phyloP scores from a whole-genome alignment of 2,888 invertebrate species.

The Rhorus exstirpatorius region DNA sequence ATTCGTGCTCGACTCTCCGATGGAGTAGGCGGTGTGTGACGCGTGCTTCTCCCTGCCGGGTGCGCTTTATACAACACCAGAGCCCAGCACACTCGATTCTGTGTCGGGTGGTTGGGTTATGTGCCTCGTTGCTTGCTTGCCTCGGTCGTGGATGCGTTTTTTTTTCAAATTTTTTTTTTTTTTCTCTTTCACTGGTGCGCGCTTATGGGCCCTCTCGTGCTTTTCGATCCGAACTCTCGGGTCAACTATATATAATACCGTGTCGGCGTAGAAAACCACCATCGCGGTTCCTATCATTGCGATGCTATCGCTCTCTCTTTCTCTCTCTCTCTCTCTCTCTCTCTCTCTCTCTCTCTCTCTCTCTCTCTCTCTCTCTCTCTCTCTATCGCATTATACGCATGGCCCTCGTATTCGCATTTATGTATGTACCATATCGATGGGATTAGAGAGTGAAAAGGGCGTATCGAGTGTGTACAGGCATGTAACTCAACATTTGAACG shows the following conservation, averaged over 20 bases:
- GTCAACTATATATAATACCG: slow-evolving; percentile 70
- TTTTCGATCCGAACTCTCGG: slow-evolving; percentile 72
- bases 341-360: slow-evolving; percentile 2
- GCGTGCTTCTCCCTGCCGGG: slow-evolving; percentile 69
- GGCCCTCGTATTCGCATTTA: slow-evolving; percentile 51
- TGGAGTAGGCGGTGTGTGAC: slow-evolving; percentile 68
- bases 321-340: slow-evolving; percentile 20
- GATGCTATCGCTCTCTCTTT: slow-evolving; percentile 23
- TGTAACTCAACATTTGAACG: slow-evolving; percentile 1
- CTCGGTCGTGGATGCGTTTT: slow-evolving; percentile 44
- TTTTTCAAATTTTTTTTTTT: slow-evolving; percentile 13
- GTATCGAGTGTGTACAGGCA: slow-evolving; percentile 4
- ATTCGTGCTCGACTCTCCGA: slow-evolving; percentile 50
- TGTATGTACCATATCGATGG: slow-evolving; percentile 9
- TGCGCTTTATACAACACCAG: slow-evolving; percentile 49
- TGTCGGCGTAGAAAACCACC: slow-evolving; percentile 66
- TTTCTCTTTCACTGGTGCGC: slow-evolving; percentile 32
- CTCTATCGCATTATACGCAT: slow-evolving; percentile 28
- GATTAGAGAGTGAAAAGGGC: slow-evolving; percentile 22
- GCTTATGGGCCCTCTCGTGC: slow-evolving; percentile 64
- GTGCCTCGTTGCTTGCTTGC: slow-evolving; percentile 49
- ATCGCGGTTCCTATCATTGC: slow-evolving; percentile 66
- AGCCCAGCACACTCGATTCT: slow-evolving; percentile 36
- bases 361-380: slow-evolving; percentile 15
- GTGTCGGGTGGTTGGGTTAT: slow-evolving; percentile 53